Evolutionary conservation across 1,140 invertebrate genomes (phyloP), one percentile per base, ranked within the genome.

Genomic region (Drosophila seguyi): DNA sequence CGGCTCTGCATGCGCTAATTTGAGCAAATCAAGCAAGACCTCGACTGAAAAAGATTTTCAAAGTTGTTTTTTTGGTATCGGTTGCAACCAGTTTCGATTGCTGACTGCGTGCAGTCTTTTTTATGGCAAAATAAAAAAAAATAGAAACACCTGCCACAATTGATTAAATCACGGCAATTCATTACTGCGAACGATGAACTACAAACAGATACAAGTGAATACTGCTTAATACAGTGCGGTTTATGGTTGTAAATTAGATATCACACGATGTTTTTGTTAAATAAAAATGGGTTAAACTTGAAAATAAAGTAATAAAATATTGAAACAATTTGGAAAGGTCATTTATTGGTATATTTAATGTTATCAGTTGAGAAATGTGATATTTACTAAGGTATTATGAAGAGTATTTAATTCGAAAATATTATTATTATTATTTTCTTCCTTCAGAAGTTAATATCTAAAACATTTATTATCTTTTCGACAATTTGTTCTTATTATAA

Each of bases 141-240:
- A 50, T 22, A 22, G 27, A 88, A 90, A 84, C 84, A 88, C 84
- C 84, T 88, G 84, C 84, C 87, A 90, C 77, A 88, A 90, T 88
- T 88, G 85, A 88, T 90, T 84, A 88, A 84, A 90, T 88, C 84
- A 71, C 65, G 50, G 80, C 85, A 81, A 88, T 90, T 88, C 87
- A 90, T 84, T 88, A 88, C 80, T 84, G 61, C 78, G 61, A 81
- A 52, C 78, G 68, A 71, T 63, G 59, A 67, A 69, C 39, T 34
- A 61, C 61, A 66, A 56, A 52, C 16, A 47, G 31, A 36, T 14
- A 53, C 36, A 39, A n/a, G 47, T 27, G 48, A 68, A 36, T 22
- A 34, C 29, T n/a, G 45, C 31, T 29, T 6, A 38, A 39, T 20
- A 41, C 22, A 27, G 56, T 45, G 8, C 13, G n/a, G 22, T 25